These are phyloP conservation scores for Rissa tridactyla DNA, from an alignment of 2,113 vertebrate genomes.

Conservation along the genomic window DNA sequence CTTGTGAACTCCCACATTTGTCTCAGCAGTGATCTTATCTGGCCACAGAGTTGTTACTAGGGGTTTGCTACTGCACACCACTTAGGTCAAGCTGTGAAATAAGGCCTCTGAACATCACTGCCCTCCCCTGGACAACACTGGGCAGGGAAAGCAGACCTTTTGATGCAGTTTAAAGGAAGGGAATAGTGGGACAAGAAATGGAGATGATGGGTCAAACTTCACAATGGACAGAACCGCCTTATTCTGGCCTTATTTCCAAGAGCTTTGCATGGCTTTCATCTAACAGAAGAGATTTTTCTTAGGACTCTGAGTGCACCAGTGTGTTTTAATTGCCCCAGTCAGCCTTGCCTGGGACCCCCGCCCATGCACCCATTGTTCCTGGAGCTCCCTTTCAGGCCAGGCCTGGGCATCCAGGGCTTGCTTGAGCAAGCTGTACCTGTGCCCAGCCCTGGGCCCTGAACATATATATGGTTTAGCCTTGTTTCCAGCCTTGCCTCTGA, in stretches of 20 bases:
- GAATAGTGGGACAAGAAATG: background rate
- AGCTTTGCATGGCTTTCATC: background rate
- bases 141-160: background rate
- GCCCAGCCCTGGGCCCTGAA: background rate
- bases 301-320: background rate
- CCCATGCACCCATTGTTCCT: background rate
- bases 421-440: background rate
- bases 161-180: background rate
- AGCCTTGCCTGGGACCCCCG: background rate
- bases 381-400: background rate
- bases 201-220: background rate
- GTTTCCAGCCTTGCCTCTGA: background rate
- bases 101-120: background rate
- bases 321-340: background rate
- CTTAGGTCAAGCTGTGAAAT: background rate
- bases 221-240: background rate
- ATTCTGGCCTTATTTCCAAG: background rate
- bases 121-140: background rate
- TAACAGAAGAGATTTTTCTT: background rate
- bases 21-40: background rate
- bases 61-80: background rate
- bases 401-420: background rate
- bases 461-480: background rate
- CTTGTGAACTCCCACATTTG: background rate
- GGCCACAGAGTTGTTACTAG: rapidly evolving